Evolutionary conservation across 2,113 vertebrate genomes (phyloP), one percentile per base, ranked within the genome.

Genomic region (Indri indri): DNA sequence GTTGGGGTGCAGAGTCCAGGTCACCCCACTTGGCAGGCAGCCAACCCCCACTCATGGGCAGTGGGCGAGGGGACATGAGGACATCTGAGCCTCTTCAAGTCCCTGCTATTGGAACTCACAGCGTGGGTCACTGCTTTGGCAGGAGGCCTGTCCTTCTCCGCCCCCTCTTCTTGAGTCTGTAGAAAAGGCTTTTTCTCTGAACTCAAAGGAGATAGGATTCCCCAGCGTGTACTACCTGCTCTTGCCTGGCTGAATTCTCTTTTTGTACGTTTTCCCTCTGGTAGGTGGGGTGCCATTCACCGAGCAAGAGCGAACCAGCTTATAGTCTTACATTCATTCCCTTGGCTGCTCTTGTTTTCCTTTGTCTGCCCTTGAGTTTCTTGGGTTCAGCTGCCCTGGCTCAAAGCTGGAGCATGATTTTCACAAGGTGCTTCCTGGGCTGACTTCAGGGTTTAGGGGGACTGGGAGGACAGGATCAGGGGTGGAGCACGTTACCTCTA

Each of bases 111-210:
- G 84, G 86, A 42, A n/a, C 76, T 65, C 85, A 70, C 91, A 92
- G 30, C 57, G 18, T 42, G 57, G 81, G 68, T 91, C 79, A 45
- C 57, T 42, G 40, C 66, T 50, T 94, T 94, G 82, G 70, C 86
- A 59, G 74, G 52, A 2, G 0, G 91, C 87, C 74, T 23, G 42
- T 54, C 22, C 57, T 74, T 25, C 52, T 63, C 68, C 20, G 8
- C 20, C 54, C 37, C 4, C 50, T 90, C 80, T 73, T 90, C 85
- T n/a, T 42, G 65, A 61, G 59, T 88, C 34, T 70, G 40, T 34
- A 76, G 87, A 66, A 90, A 74, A 74, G 70, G 54, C 57, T 90
- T 94, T 94, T 95, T 68, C 74, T 97, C 40, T 50, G 25, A 3
- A 14, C 77, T 89, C 77, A 34, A 45, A 93, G 63, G 50, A 88